Evolutionary conservation across 1,140 invertebrate genomes (phyloP).

Genomic region (Drosophila tsacasi): DNA sequence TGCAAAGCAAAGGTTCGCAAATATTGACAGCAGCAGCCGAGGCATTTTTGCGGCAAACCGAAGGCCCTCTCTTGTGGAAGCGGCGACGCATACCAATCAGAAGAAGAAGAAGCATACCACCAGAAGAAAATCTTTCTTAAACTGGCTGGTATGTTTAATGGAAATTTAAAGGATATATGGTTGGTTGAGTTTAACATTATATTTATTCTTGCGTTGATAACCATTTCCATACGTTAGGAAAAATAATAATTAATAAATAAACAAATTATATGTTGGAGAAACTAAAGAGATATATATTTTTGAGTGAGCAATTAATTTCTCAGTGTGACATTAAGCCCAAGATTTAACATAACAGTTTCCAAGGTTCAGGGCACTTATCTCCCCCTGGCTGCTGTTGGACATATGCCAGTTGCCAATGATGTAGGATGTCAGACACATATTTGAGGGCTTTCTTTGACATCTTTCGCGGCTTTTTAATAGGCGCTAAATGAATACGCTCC

Average conservation of each 20-base stretch:
- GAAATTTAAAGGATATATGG: too few relatives aligned
- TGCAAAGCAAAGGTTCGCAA: conserved; percentile 63
- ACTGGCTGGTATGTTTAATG: background rate
- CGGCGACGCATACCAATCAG: conserved; percentile 51
- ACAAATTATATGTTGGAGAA: background rate
- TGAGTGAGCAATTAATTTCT: background rate
- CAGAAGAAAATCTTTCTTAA: background rate
- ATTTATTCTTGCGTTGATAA: too few relatives aligned
- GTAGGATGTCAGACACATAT: conserved; percentile 18
- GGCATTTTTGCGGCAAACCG: conserved; percentile 31
- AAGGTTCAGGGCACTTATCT: conserved; percentile 26
- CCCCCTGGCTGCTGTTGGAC: conserved; percentile 31
- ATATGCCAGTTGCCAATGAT: conserved; percentile 49
- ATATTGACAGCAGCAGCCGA: conserved; percentile 64
- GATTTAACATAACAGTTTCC: conserved; percentile 46
- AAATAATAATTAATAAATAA: background rate
- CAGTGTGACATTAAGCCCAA: conserved; percentile 1
- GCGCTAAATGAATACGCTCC: conserved; percentile 56
- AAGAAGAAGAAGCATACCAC: too few relatives aligned
- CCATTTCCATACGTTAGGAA: background rate
- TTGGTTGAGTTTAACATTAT: background rate
- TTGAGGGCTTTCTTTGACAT: conserved; percentile 59
- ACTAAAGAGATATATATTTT: background rate
- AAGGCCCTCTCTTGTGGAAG: conserved; percentile 12
- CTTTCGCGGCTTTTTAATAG: conserved; percentile 44